Percentiles rank a stretch among this genome's conserved stretches.
Conservation (phyloP, 2,888 invertebrate species). For the Heliconius charithonia region DNA sequence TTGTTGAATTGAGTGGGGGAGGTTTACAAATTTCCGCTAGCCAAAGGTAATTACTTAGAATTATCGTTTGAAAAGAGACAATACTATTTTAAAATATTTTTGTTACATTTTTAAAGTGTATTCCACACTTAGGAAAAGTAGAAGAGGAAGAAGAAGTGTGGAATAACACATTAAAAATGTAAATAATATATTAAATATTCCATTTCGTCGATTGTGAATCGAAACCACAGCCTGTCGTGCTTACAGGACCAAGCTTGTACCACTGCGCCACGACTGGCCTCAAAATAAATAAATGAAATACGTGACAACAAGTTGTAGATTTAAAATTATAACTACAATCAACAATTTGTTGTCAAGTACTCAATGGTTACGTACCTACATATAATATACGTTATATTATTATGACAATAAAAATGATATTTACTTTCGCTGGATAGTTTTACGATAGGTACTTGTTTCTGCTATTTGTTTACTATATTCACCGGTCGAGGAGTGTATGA, state of each 20-base stretch:
- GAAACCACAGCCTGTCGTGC: too few species aligned
- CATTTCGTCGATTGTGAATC: too few species aligned
- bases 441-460: slow-evolving; percentile 10
- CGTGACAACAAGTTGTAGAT: background rate
- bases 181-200: too few species aligned
- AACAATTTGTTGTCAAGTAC: background rate
- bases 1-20: too few species aligned
- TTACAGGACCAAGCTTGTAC: background rate
- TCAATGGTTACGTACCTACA: background rate
- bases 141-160: too few species aligned
- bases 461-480: slow-evolving; percentile 22
- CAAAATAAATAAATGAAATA: background rate
- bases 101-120: too few species aligned
- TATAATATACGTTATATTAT: background rate
- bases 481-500: slow-evolving; percentile 21
- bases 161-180: too few species aligned
- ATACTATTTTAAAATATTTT: too few species aligned
- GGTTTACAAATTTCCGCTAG: too few species aligned
- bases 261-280: background rate
- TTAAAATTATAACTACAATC: background rate
- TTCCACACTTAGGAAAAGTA: too few species aligned
- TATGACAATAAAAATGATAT: slow-evolving; percentile 19
- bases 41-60: too few species aligned
- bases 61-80: too few species aligned
- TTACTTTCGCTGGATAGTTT: slow-evolving; percentile 8